These are phyloP conservation scores for Baronia brevicornis DNA, from an alignment of 2,888 invertebrate genomes.

Conservation along the genomic window DNA sequence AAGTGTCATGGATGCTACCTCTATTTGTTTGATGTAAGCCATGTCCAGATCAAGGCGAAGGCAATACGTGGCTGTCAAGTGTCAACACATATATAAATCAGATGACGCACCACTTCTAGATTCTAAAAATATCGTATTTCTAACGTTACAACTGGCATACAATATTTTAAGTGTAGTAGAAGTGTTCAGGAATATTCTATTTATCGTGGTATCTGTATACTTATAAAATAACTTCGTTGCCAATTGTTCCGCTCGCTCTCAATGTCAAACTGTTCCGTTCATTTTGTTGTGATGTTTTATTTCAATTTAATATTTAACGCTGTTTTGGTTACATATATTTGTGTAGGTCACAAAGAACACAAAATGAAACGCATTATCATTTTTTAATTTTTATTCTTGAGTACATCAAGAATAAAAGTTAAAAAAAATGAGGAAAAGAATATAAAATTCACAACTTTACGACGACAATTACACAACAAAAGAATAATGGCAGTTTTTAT, in stretches of 20 bases:
- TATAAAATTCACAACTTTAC: no score
- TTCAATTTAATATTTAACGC: no score
- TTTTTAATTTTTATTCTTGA: no score
- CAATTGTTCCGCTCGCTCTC: slow-evolving; percentile 17
- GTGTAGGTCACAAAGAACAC: no score
- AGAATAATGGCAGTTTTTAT: no score
- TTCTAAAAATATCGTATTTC: slow-evolving; percentile 34
- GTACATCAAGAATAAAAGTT: no score
- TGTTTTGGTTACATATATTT: no score
- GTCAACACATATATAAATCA: slow-evolving; percentile 55
- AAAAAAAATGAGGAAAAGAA: no score
- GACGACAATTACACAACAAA: no score
- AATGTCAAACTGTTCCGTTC: slow-evolving; percentile 10
- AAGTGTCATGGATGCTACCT: slow-evolving; percentile 63
- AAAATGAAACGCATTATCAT: no score
- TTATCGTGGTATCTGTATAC: slow-evolving; percentile 1
- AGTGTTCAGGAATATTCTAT: slow-evolving; percentile 3
- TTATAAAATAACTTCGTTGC: slow-evolving; percentile 4
- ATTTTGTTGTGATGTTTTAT: no score
- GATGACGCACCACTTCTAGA: slow-evolving; percentile 40
- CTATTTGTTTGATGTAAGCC: slow-evolving; percentile 58
- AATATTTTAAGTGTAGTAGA: slow-evolving; percentile 22
- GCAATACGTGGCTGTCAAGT: slow-evolving; percentile 49
- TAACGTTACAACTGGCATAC: slow-evolving; percentile 23
- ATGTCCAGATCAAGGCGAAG: slow-evolving; percentile 66